A percentile compares a stretch with the other conserved stretches of the same genome.
Evolutionary conservation across 2,113 vertebrate species (phyloP).

Genomic region (Otocyon megalotis): DNA sequence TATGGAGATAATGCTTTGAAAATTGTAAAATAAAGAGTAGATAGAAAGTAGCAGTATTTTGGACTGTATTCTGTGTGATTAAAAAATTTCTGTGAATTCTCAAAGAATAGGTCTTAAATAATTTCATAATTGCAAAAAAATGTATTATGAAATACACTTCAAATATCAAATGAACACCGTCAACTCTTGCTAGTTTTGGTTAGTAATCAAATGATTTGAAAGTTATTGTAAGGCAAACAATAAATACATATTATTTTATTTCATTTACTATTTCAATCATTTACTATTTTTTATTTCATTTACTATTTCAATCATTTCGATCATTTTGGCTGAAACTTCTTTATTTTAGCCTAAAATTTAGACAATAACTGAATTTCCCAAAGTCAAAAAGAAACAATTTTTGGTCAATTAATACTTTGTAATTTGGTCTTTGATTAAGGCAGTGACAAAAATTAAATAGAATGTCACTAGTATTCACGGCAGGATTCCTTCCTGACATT

Average conservation of each 20-base stretch:
- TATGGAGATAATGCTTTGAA: constrained; percentile 8
- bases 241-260: constrained; percentile 10
- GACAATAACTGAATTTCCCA: constrained; percentile 8
- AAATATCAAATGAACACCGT: not conserved
- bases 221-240: not conserved
- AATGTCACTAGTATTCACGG: not conserved
- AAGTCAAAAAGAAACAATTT: constrained; percentile 17
- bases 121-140: constrained; percentile 17
- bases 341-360: constrained; percentile 45
- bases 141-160: not conserved
- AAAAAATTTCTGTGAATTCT: constrained; percentile 20
- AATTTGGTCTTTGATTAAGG: not conserved
- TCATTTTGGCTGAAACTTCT: not conserved
- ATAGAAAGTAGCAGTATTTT: not conserved
- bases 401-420: not conserved
- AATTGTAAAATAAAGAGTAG: not conserved
- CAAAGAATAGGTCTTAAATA: not conserved
- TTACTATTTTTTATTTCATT: constrained; percentile 46
- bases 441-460: not conserved
- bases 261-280: constrained; percentile 34
- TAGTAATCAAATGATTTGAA: constrained; percentile 51
- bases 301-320: constrained; percentile 36
- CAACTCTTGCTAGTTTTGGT: constrained; percentile 37
- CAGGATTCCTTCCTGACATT: not conserved
- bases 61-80: not conserved